Conservation (phyloP, 2,888 invertebrate genomes). For the Hipparchia semele region DNA sequence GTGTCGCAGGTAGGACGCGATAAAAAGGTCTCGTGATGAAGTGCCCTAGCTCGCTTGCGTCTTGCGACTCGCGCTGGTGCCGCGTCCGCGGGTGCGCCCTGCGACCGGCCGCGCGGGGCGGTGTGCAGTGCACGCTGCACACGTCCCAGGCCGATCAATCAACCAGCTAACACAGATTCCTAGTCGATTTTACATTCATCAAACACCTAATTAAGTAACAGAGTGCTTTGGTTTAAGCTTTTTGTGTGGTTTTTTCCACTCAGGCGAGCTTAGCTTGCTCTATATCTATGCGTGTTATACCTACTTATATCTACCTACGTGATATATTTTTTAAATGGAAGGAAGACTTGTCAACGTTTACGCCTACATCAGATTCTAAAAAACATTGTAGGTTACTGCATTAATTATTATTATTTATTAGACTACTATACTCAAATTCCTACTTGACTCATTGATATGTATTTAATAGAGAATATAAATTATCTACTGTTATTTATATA, state of each 20-base stretch:
- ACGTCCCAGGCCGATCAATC: not conserved
- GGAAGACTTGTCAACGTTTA: constrained; percentile 1
- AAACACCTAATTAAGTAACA: constrained; percentile 21
- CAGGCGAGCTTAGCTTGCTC: not conserved
- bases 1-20: not conserved
- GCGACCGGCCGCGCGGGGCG: not conserved
- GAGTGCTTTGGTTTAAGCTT: constrained; percentile 14
- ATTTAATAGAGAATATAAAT: not conserved
- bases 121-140: not conserved
- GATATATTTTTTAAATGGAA: constrained; percentile 3
- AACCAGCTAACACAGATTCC: not conserved
- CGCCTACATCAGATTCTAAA: constrained; percentile 3
- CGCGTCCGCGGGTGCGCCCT: not conserved
- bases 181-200: constrained; percentile 11
- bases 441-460: not conserved
- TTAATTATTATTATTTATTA: too few species aligned
- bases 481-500: not conserved
- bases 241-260: constrained; percentile 4
- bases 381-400: too few species aligned
- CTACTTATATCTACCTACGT: not conserved
- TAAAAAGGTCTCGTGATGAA: not conserved
- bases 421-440: too few species aligned
- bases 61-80: not conserved
- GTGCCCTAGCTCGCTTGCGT: not conserved
- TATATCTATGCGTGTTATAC: not conserved